Evolutionary conservation across 2,888 invertebrate species (phyloP).

Genomic region (Automeris io): DNA sequence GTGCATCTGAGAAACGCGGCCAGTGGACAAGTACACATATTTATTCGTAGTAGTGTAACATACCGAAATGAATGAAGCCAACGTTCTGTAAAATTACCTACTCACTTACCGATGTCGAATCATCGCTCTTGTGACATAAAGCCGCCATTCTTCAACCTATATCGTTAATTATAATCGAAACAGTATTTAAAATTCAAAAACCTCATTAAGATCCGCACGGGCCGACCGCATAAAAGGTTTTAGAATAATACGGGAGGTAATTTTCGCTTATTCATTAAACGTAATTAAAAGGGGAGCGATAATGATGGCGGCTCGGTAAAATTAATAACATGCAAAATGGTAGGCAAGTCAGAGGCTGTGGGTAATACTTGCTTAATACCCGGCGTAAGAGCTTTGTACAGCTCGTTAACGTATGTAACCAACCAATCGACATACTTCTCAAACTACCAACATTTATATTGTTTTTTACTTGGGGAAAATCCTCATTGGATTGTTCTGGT

Average conservation of each 20-base stretch:
- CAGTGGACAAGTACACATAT: no score
- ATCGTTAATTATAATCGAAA: slow-evolving; percentile 68
- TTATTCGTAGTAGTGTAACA: no score
- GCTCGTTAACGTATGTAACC: slow-evolving; percentile 8
- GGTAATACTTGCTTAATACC: slow-evolving; percentile 9
- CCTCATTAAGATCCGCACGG: slow-evolving; percentile 68
- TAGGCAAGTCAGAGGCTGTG: slow-evolving; percentile 29
- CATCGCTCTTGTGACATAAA: slow-evolving; percentile 22
- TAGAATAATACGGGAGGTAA: slow-evolving; percentile 67
- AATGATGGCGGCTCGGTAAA: slow-evolving; percentile 47
- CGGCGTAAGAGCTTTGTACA: slow-evolving; percentile 3
- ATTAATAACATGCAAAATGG: slow-evolving; percentile 52
- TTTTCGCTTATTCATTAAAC: slow-evolving; percentile 74
- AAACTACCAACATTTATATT: slow-evolving; percentile 1
- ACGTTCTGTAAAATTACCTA: no score
- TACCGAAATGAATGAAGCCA: no score
- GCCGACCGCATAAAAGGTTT: slow-evolving; percentile 55
- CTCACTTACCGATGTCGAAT: slow-evolving; percentile 15
- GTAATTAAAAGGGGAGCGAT: slow-evolving; percentile 63
- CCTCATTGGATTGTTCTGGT: no score
- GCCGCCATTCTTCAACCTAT: slow-evolving; percentile 32
- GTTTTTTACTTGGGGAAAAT: not conserved
- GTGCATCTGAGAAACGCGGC: no score
- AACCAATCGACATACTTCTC: not conserved
- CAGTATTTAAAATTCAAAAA: slow-evolving; percentile 66